Percentiles rank a stretch among this genome's conserved stretches.
Evolutionary conservation across 2,113 vertebrate species (phyloP).

Genomic region (Zosterops japonicus): DNA sequence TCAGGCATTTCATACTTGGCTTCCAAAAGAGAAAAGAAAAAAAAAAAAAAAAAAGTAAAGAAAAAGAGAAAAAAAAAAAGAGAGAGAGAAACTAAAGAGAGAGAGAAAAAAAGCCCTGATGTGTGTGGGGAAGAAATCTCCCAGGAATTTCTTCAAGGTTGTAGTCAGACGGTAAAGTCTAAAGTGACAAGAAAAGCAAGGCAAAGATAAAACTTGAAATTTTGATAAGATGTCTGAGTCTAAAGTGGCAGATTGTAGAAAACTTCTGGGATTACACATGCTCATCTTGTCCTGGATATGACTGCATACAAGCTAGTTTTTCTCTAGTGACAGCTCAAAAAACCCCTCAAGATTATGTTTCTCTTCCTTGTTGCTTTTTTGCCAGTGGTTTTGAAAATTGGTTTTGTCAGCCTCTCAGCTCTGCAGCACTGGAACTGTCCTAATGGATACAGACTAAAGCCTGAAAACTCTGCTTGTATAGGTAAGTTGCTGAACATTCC

Average conservation of each 20-base stretch:
- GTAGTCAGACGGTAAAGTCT: constrained; percentile 10
- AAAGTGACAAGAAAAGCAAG: constrained; percentile 49
- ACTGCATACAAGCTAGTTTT: constrained; percentile 61
- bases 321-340: constrained; percentile 12
- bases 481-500: constrained; percentile 76
- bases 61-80: constrained; percentile 54
- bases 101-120: background rate
- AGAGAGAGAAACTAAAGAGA: background rate
- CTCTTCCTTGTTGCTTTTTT: constrained; percentile 66
- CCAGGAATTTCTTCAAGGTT: constrained; percentile 54
- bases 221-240: constrained; percentile 67
- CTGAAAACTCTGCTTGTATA: constrained; percentile 70
- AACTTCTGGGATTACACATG: constrained; percentile 34
- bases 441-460: constrained; percentile 25
- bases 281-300: constrained; percentile 52
- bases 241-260: background rate
- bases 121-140: constrained; percentile 26
- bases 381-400: constrained; percentile 69
- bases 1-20: constrained; percentile 93
- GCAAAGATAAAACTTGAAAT: constrained; percentile 17
- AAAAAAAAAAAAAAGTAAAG: background rate
- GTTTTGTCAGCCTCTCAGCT: constrained; percentile 51
- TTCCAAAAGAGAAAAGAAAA: constrained; percentile 72
- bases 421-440: constrained; percentile 59
- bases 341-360: constrained; percentile 75